These are phyloP conservation scores for Acanthaster planci DNA, from an alignment of 35 echinoderm and acorn worm genomes.

Conservation along the genomic window DNA sequence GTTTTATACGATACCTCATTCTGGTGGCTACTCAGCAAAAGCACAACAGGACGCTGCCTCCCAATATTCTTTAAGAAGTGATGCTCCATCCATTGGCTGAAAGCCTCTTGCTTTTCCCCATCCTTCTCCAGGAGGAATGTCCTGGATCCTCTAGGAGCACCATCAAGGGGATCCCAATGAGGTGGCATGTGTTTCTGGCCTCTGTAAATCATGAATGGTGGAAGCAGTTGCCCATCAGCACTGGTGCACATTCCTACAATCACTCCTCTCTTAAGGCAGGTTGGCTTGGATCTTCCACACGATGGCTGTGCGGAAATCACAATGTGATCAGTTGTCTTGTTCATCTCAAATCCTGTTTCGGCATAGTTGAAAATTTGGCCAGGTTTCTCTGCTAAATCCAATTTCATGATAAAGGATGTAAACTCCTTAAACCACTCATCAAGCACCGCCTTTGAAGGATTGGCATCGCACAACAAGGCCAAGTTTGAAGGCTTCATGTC, in stretches of 20 bases:
- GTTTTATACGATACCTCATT: conserved; percentile 46
- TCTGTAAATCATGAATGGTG: conserved; percentile 50
- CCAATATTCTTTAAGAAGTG: conserved; percentile 60
- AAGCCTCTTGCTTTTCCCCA: conserved; percentile 28
- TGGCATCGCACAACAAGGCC: conserved; percentile 35
- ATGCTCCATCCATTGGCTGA: conserved; percentile 62
- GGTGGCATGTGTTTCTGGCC: conserved; percentile 33
- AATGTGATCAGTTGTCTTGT: background rate
- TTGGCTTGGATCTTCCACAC: background rate
- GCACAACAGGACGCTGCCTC: conserved; percentile 27
- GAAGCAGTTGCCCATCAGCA: conserved; percentile 51
- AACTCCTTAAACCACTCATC: conserved; percentile 51
- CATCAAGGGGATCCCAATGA: conserved; percentile 59
- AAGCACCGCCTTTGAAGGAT: conserved; percentile 29
- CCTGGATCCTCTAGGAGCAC: conserved; percentile 38
- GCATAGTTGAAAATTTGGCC: conserved; percentile 50
- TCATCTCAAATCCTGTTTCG: conserved; percentile 29
- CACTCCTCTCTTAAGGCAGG: conserved; percentile 8
- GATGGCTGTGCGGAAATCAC: background rate
- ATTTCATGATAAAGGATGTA: conserved; percentile 31
- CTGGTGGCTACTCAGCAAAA: conserved; percentile 50
- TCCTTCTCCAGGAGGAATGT: conserved; percentile 39
- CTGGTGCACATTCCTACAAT: conserved; percentile 39
- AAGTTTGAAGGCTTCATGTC: conserved; percentile 41
- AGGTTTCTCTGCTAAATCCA: conserved; percentile 47